Base-by-base conservation (phyloP, 2,797 vertebrate genomes). In the Falco biarmicus region DNA sequence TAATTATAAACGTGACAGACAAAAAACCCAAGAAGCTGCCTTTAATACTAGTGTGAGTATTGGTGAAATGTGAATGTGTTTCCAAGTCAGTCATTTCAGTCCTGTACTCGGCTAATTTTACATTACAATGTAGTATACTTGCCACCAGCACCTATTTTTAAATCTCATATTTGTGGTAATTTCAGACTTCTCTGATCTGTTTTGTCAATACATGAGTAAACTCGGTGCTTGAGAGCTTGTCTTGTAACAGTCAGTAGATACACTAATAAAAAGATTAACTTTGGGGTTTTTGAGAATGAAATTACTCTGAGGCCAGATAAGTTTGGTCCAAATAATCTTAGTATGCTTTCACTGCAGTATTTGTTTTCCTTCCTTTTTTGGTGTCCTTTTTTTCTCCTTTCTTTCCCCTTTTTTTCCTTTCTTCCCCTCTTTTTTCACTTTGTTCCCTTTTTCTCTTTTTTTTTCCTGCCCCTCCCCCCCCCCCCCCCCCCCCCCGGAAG, bases 1-100 rank as follows among this genome's bases (percentile, higher is more conserved):
- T 45, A 17, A 45, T 45, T 45, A 45, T 64, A 15, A 86, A 25
- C 25, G 16, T n/a, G 20, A 15, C 41, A 50, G 31, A 51, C 50
- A n/a, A 34, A 93, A 51, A 25, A 18, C 4, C 43, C 3, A 3
- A 48, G 64, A 11, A 16, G 6, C 16, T 50, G 10, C 48, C 16
- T 74, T 15, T 24, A n/a, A 28, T 3, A 4, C 15, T 21, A 0
- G 0, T 2, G 6, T 78, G 37, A 51, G 14, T 5, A 6, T 8
- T 43, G 51, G 25, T 71, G 70, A 71, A 81, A 71, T 43, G 5
- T 0, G 10, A 60, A 41, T 15, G 11, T 48, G 4, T 48, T 89
- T 45, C 47, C 19, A 66, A 5, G 15, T 57, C 65, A 3, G 25
- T 89, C 4, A 7, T 66, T 73, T 73, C 29, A 37, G 37, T 32